A percentile compares a stretch with the other conserved stretches of the same genome.
phyloP scores from a whole-genome alignment of 2,888 invertebrate species.

The Erebia ligea region DNA sequence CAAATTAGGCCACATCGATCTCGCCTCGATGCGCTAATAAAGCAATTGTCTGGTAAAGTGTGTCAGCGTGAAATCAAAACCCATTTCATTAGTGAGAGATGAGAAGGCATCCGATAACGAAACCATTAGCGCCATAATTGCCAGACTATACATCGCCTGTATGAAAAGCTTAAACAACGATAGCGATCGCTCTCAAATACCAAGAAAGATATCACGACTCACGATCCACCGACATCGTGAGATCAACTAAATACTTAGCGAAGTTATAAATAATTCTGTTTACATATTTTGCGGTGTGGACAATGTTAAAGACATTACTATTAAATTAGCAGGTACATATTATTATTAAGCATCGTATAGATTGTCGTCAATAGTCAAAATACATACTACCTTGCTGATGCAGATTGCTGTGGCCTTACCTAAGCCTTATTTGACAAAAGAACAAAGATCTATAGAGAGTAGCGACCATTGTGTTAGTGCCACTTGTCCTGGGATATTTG shows the following conservation, averaged over 20 bases:
- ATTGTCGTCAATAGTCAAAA: conserved; percentile 8
- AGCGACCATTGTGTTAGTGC: not conserved
- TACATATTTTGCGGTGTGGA: not conserved
- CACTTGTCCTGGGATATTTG: not conserved
- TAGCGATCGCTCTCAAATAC: conserved; percentile 20
- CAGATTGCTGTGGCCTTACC: not conserved
- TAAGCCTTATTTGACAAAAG: conserved; percentile 1
- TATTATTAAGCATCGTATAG: not conserved
- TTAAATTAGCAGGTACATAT: not conserved
- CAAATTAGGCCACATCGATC: conserved; percentile 23
- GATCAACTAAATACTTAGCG: conserved; percentile 2
- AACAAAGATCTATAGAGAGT: not conserved
- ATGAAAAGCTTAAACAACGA: conserved; percentile 33
- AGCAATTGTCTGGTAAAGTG: conserved; percentile 38
- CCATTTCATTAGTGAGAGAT: conserved; percentile 64
- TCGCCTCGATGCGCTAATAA: conserved; percentile 24
- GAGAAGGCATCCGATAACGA: conserved; percentile 68
- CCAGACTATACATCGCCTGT: conserved; percentile 36
- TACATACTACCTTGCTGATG: conserved; percentile 6
- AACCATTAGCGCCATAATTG: conserved; percentile 70
- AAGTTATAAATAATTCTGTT: not conserved
- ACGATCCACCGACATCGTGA: conserved; percentile 11
- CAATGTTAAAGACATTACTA: not conserved
- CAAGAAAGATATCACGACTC: conserved; percentile 17
- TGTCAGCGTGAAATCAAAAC: conserved; percentile 43